Conservation (phyloP, 2,888 invertebrate genomes). For the Gortyna flavago region DNA sequence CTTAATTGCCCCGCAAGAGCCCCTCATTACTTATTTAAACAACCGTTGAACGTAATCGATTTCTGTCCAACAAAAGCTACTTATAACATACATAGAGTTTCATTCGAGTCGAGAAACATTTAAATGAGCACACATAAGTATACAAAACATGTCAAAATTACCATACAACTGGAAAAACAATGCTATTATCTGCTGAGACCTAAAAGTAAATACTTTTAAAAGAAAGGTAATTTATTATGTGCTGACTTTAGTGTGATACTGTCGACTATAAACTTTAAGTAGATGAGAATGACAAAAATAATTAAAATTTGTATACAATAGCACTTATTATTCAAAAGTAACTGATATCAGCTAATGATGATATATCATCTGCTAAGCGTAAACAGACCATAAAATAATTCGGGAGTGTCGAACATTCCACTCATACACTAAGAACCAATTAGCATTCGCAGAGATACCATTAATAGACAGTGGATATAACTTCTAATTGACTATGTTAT, state of each 20-base stretch:
- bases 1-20: constrained; percentile 23
- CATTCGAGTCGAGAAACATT: constrained; percentile 41
- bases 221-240: constrained; percentile 17
- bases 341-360: constrained; percentile 46
- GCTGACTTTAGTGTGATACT: background rate
- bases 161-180: constrained; percentile 49
- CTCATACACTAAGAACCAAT: constrained; percentile 28
- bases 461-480: constrained; percentile 45
- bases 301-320: constrained; percentile 25
- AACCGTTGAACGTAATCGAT: constrained; percentile 41
- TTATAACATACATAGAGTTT: constrained; percentile 30
- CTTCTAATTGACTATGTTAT: constrained; percentile 44
- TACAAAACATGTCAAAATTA: constrained; percentile 53
- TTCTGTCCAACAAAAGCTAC: constrained; percentile 29
- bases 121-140: constrained; percentile 54
- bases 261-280: constrained; percentile 12
- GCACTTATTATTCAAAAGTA: constrained; percentile 18
- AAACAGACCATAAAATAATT: constrained; percentile 41
- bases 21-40: constrained; percentile 33
- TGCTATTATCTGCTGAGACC: constrained; percentile 13
- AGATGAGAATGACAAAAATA: constrained; percentile 25
- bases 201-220: constrained; percentile 19
- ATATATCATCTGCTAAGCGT: constrained; percentile 32
- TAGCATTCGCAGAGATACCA: constrained; percentile 42
- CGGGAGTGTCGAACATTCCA: constrained; percentile 47